Base-by-base conservation (phyloP, 2,113 vertebrate species). In the Ptilonorhynchus violaceus region DNA sequence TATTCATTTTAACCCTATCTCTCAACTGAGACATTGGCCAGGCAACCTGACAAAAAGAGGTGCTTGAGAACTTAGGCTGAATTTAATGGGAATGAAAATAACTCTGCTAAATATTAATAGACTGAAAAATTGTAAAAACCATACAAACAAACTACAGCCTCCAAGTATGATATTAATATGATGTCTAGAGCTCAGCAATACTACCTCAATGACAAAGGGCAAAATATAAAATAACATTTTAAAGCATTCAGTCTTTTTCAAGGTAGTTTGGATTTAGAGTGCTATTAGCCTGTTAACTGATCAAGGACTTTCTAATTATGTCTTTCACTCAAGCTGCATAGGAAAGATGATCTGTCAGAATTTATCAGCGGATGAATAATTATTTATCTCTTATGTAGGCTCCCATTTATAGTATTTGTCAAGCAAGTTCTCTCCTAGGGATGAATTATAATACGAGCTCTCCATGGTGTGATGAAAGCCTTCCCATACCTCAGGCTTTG, bases 291-390 rank as follows among this genome's bases (percentile, higher is more conserved):
- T 21, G 49, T 92, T 94, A 95, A 79, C 52, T 84, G 78, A 92
- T 95, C 62, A 92, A 92, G 86, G 62, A 67, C 55, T 78, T 92
- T 63, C 64, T 91, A 85, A 88, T 92, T 58, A 81, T 60, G 74
- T 89, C 76, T 85, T 85, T 94, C 78, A 88, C 42, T 92, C 50
- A 79, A 79, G 44, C 59, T 96, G 50, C 37, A 35, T 24, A 79
- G 73, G 63, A 82, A 92, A 67, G 69, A 70, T 53, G 62, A 56
- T 93, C 66, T 89, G 73, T 83, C 78, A 94, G 81, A 92, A 92
- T 85, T 95, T 80, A 88, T 85, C 76, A 83, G 56, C 35, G 87
- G 79, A 81, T 83, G 77, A 92, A 76, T 78, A 91, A 92, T 90
- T 90, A 83, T 89, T 92, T 86, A 69, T 73, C 79, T 93, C 58